phyloP scores from a whole-genome alignment of 1,140 invertebrate species.

The Conus betulinus region DNA sequence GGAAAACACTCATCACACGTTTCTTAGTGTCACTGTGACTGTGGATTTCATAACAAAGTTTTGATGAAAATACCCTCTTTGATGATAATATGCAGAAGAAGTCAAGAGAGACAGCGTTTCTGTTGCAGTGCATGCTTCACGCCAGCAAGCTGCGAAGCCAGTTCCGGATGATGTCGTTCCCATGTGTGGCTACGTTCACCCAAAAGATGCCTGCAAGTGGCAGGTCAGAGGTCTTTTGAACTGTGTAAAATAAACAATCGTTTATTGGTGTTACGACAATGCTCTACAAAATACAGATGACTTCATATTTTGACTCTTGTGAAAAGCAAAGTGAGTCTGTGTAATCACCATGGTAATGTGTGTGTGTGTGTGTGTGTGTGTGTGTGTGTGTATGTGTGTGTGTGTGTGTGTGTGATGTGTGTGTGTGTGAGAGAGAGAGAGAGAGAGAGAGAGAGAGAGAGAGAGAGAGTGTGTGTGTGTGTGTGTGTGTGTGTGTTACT shows the following conservation, averaged over 20 bases:
- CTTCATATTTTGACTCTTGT: too few species aligned
- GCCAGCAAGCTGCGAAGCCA: background rate
- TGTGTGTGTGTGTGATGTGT: conserved; percentile 18
- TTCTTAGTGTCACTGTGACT: too few species aligned
- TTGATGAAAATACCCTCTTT: too few species aligned
- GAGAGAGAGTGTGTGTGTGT: conserved; percentile 4
- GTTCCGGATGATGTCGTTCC: conserved; percentile 31
- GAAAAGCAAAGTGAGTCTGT: too few species aligned
- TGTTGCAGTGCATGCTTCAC: conserved; percentile 22
- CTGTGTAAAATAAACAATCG: too few species aligned
- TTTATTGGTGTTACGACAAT: too few species aligned
- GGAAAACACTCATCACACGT: too few species aligned
- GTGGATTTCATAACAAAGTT: too few species aligned
- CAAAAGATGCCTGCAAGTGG: conserved; percentile 46
- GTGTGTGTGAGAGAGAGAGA: background rate
- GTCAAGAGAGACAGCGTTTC: background rate
- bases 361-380: background rate
- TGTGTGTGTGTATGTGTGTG: conserved; percentile 20
- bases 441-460: too few species aligned
- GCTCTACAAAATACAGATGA: too few species aligned
- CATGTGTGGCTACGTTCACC: conserved; percentile 47
- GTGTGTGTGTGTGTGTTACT: conserved; percentile 16
- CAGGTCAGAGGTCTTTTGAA: conserved; percentile 32
- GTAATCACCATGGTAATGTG: background rate
- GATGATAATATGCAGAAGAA: too few species aligned